A percentile compares a stretch with the other conserved stretches of the same genome.
Conservation (phyloP, 2,888 invertebrate species). For the Limnephilus lunatus region DNA sequence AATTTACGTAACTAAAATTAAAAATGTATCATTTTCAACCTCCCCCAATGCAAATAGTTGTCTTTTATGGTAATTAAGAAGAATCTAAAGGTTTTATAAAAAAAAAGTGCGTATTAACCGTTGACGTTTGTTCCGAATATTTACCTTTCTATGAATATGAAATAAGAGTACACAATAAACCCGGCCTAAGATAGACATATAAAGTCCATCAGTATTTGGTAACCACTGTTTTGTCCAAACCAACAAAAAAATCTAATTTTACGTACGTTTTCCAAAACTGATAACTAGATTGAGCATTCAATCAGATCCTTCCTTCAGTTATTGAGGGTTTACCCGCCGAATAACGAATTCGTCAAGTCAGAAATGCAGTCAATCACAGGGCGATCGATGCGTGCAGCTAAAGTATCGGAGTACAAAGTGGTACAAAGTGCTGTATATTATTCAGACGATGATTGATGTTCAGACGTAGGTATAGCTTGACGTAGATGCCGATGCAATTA, state of each 20-base stretch:
- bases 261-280: neutral
- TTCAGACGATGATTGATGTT: no score
- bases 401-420: neutral
- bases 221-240: neutral
- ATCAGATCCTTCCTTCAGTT: neutral
- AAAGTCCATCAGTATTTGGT: neutral
- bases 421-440: neutral
- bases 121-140: no score
- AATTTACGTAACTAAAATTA: no score
- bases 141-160: neutral
- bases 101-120: no score
- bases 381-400: neutral
- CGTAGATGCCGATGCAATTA: neutral
- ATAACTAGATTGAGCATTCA: neutral
- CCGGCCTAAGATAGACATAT: neutral
- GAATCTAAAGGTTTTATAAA: no score
- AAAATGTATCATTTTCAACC: no score
- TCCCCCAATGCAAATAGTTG: no score
- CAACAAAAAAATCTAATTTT: neutral
- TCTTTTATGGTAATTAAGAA: no score
- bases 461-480: no score
- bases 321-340: neutral
- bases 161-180: neutral
- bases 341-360: neutral
- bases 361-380: neutral